Evolutionary conservation across 1,140 invertebrate genomes (phyloP), one percentile per base, ranked within the genome.

Genomic region (Agrilus planipennis): DNA sequence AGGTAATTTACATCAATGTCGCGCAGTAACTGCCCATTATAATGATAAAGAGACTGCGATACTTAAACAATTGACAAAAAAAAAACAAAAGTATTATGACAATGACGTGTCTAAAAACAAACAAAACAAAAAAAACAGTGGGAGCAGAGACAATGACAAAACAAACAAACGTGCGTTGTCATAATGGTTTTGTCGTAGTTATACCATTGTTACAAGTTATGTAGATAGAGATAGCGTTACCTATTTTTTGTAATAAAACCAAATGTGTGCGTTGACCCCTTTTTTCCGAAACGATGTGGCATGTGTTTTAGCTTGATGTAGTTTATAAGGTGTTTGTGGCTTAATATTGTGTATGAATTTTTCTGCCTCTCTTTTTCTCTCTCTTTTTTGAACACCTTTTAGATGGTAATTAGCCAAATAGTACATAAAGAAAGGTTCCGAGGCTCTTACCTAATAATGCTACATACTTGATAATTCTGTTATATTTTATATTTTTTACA

Each of bases 31-130:
- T 44, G 42, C 42, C 42, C 38, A 15, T 30, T 14, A 30, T 39
- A 30, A 34, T 34, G 37, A 34, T 54, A 57, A 62, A 61, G 60
- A 62, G 60, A 62, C 60, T 62, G 60, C 60, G 58, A 62, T 61
- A 45, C 37, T 39, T 40, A 61, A 62, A 61, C 55, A 60, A 60
- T 59, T 60, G 55, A 58, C 53, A 57, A 59, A 49, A n/a, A n/a
- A n/a, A n/a, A 39, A 52, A 52, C 52, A 57, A 57, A 57, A 54
- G 50, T 53, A 62, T 58, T 53, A 51, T 54, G 53, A 59, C n/a
- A n/a, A n/a, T n/a, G n/a, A n/a, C n/a, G n/a, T n/a, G n/a, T n/a
- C n/a, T n/a, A n/a, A n/a, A n/a, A n/a, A n/a, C n/a, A n/a, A n/a
- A n/a, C n/a, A n/a, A n/a, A n/a, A n/a, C n/a, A n/a, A n/a, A n/a